These are phyloP conservation scores for Rattus norvegicus DNA, from an alignment of 2,113 vertebrate genomes.

Conservation along the genomic window GRCr8 NC_086032.1:98395001-98395500, in stretches of 20 bases:
- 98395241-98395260: neutral
- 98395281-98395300: neutral
- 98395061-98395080: neutral
- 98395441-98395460: neutral
- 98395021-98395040: neutral
- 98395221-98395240: neutral
- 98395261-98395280: neutral
- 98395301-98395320: neutral
- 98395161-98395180: neutral
- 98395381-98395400: neutral
- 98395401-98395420: neutral
- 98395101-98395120: neutral
- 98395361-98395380: neutral
- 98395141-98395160: neutral
- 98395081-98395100: neutral
- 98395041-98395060: rapidly evolving
- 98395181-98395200: neutral
- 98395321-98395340: neutral
- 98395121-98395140: neutral
- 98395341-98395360: neutral
- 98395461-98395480: neutral
- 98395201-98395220: neutral
- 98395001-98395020: neutral
- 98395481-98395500: neutral
- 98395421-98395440: neutral